Conservation (phyloP, 1,140 invertebrate species). For the Heliconius congener region DNA sequence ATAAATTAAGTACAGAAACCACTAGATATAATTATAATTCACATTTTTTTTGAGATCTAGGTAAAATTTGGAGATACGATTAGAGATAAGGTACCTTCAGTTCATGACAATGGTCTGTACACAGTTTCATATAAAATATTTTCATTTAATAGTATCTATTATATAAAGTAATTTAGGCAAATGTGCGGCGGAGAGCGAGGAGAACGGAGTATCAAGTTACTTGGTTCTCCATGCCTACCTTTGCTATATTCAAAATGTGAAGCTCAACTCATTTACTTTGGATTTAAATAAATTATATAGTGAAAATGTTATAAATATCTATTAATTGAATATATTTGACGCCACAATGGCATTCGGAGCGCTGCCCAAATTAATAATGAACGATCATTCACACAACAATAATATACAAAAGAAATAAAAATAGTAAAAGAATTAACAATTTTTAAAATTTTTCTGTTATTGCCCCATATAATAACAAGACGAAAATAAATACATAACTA, state of each 20-base stretch:
- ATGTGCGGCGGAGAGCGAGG: no score
- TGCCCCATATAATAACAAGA: slow-evolving; percentile 69
- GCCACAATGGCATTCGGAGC: not conserved
- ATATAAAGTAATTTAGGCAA: no score
- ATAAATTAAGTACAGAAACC: slow-evolving; percentile 14
- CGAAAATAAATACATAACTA: slow-evolving; percentile 70
- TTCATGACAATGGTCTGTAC: not conserved
- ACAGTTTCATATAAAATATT: not conserved
- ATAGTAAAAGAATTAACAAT: slow-evolving; percentile 65
- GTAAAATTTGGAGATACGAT: not conserved
- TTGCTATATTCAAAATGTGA: no score
- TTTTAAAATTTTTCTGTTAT: slow-evolving; percentile 60
- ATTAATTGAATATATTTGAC: not conserved
- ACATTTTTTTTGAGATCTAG: not conserved
- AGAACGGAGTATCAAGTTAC: no score
- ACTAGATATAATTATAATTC: slow-evolving; percentile 8
- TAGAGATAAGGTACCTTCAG: not conserved
- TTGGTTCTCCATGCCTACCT: no score
- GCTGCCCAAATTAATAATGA: not conserved
- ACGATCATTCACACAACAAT: slow-evolving; percentile 12
- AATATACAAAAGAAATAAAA: slow-evolving; percentile 48
- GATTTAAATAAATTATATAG: no score
- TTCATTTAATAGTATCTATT: not conserved
- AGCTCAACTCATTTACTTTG: no score
- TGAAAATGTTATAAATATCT: not conserved